Conservation (phyloP, 2,888 invertebrate genomes). For the Embidobia sp. region DNA sequence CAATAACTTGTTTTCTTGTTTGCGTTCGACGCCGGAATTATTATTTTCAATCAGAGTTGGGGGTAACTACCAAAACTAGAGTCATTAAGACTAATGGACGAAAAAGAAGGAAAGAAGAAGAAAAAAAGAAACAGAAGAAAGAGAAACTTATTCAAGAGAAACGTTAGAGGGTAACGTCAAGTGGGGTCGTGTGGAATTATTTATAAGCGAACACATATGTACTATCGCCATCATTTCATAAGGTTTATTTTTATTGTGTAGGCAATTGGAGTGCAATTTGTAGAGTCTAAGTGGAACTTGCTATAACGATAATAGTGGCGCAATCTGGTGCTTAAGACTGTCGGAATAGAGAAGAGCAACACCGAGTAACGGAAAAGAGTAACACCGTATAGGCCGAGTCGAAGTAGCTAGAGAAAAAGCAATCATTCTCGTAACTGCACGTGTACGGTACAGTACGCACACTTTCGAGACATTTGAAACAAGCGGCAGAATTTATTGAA, state of each 20-base stretch:
- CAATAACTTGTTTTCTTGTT: conserved; percentile 55
- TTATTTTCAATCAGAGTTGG: conserved; percentile 30
- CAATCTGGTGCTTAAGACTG: conserved; percentile 61
- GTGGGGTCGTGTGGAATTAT: conserved; percentile 21
- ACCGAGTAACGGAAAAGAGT: conserved; percentile 57
- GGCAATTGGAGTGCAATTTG: conserved; percentile 56
- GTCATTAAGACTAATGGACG: conserved; percentile 30
- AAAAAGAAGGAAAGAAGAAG: no score
- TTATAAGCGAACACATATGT: conserved; percentile 36
- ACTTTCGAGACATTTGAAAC: conserved; percentile 65
- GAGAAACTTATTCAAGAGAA: conserved; percentile 13
- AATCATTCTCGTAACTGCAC: conserved; percentile 64
- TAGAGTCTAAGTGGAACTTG: conserved; percentile 49
- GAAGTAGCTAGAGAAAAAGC: conserved; percentile 58
- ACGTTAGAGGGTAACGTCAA: conserved; percentile 18
- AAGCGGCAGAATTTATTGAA: conserved; percentile 64
- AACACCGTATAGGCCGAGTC: conserved; percentile 57
- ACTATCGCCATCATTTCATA: conserved; percentile 30
- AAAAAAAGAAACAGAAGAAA: background rate
- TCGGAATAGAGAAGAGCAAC: conserved; percentile 52
- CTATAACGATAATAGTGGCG: conserved; percentile 62
- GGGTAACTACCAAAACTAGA: conserved; percentile 25
- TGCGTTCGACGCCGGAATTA: conserved; percentile 15
- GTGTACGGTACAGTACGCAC: conserved; percentile 58
- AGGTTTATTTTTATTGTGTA: conserved; percentile 55